A percentile compares a stretch with the other conserved stretches of the same genome.
These are phyloP conservation scores for Mycalesis mineus DNA, from an alignment of 2,888 invertebrate species.

Conservation along the genomic window DNA sequence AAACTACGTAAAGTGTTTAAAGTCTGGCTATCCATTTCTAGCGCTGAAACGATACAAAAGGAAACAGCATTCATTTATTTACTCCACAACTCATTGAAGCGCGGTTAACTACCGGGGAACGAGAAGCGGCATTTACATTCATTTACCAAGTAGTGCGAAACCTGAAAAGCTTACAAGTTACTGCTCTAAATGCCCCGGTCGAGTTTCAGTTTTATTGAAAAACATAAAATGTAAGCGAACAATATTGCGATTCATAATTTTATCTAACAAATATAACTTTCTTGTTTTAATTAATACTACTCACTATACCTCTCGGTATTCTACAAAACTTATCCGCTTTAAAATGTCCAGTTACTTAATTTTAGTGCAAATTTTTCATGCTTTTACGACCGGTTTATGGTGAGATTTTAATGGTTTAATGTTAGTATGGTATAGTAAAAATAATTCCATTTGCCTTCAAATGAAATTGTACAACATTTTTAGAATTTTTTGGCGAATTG, in stretches of 20 bases:
- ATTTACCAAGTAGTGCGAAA: conserved; percentile 2
- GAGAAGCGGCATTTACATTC: not conserved
- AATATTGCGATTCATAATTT: not conserved
- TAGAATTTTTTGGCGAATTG: conserved; percentile 4
- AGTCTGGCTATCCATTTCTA: not conserved
- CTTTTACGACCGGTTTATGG: too few relatives aligned
- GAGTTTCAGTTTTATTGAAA: not conserved
- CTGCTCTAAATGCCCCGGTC: not conserved
- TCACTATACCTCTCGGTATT: too few relatives aligned
- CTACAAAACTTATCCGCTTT: too few relatives aligned
- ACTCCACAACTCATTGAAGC: not conserved
- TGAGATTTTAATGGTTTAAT: too few relatives aligned
- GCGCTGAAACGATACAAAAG: not conserved
- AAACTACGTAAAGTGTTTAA: not conserved
- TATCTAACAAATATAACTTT: too few relatives aligned
- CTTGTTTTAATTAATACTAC: too few relatives aligned
- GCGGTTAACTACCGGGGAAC: not conserved
- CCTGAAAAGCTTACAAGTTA: conserved; percentile 6
- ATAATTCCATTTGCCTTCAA: not conserved
- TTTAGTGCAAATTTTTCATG: too few relatives aligned
- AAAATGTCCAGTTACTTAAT: too few relatives aligned
- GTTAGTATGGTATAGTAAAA: too few relatives aligned
- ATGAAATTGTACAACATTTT: conserved; percentile 11
- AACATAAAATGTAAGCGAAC: too few relatives aligned
- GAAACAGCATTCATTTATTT: not conserved